phyloP scores from a whole-genome alignment of 2,113 vertebrate species.

The Pseudorectes ferrugineus region DNA sequence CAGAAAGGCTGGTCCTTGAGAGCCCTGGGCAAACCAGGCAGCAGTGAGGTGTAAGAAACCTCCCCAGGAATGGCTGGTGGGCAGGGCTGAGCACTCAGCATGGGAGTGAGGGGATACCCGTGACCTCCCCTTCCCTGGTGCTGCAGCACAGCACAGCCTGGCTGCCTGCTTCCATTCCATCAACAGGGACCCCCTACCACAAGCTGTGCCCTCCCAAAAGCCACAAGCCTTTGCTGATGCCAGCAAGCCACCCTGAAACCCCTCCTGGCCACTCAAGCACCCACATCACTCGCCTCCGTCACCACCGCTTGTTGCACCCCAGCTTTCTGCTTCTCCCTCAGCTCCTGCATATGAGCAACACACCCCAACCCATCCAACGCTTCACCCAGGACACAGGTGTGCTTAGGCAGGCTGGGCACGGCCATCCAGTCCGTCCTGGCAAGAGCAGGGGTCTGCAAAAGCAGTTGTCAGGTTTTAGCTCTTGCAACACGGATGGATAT shows the following conservation, averaged over 20 bases:
- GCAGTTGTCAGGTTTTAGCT: neutral
- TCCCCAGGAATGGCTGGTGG: neutral
- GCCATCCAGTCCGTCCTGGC: neutral
- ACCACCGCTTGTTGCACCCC: rapidly evolving
- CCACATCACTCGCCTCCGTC: rapidly evolving
- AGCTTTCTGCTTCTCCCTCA: neutral
- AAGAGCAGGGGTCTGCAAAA: neutral
- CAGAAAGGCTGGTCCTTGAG: neutral
- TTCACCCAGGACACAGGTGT: neutral
- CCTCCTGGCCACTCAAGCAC: neutral
- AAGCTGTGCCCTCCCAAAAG: neutral
- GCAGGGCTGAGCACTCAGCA: rapidly evolving
- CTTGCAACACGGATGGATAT: neutral
- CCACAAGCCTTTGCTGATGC: neutral
- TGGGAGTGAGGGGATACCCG: neutral
- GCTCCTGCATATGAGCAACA: neutral
- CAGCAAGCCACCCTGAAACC: neutral
- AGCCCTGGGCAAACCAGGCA: neutral
- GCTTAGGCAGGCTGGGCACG: neutral
- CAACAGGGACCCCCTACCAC: neutral
- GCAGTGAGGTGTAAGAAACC: neutral
- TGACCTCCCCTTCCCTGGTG: neutral
- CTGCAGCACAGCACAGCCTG: neutral
- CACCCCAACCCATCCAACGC: rapidly evolving
- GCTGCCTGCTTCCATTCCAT: neutral